These are phyloP conservation scores for Sarcophaga rosellei DNA, from an alignment of 2,888 invertebrate species.

Conservation along the genomic window DNA sequence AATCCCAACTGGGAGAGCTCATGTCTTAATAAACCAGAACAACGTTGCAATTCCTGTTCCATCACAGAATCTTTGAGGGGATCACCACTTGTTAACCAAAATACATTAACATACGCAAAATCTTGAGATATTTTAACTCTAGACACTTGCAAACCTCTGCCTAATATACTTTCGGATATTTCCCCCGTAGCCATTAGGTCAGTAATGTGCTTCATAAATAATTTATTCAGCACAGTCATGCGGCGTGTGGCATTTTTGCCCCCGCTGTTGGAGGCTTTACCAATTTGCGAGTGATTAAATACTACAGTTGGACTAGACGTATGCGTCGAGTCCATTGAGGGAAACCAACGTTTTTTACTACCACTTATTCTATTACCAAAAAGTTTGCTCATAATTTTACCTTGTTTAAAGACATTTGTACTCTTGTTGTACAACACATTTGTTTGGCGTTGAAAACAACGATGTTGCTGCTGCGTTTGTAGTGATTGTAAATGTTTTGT, in stretches of 20 bases:
- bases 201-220: constrained; percentile 91
- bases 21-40: constrained; percentile 85
- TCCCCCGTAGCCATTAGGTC: constrained; percentile 90
- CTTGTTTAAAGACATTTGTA: constrained; percentile 71
- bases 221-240: constrained; percentile 87
- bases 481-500: not conserved
- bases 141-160: constrained; percentile 87
- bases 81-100: constrained; percentile 85
- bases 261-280: constrained; percentile 58
- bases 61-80: constrained; percentile 78
- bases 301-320: constrained; percentile 35
- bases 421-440: constrained; percentile 40
- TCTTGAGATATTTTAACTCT: constrained; percentile 86
- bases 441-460: constrained; percentile 27
- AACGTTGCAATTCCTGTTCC: constrained; percentile 83
- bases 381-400: constrained; percentile 78
- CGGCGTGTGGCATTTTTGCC: constrained; percentile 84
- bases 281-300: constrained; percentile 71
- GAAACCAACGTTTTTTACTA: constrained; percentile 78
- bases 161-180: constrained; percentile 84
- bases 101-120: constrained; percentile 86
- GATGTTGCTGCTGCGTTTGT: constrained; percentile 13
- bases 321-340: constrained; percentile 63
- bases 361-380: constrained; percentile 76
- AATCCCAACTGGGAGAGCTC: constrained; percentile 87